Evolutionary conservation across 1,140 invertebrate species (phyloP), one percentile per base, ranked within the genome.

Genomic region (Pogonognathellus flavescens): DNA sequence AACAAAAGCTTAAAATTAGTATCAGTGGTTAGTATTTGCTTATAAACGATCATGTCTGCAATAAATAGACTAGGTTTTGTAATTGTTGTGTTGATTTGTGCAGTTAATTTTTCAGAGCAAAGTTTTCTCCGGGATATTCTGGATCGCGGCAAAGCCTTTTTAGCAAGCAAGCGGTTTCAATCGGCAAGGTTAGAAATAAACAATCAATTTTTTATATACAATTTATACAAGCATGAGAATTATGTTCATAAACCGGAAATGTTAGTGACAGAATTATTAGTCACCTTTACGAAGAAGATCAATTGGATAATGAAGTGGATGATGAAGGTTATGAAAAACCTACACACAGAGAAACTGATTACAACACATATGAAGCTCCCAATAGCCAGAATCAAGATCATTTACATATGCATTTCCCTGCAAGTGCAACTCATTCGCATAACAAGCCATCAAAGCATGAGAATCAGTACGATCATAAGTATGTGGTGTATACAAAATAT

Each of bases 331-430:
- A 76, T 76, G 70, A 76, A n/a, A 76, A 76, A 50, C 25, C 70
- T 5, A 76, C 70, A 2, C 70, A 76, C 49, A 76, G 70, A 50
- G 70, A 76, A 76, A 16, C 14, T 7, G 70, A 49, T 49, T 76
- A 76, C 41, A 14, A 41, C 18, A 18, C 2, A 41, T 41, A 41
- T 41, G 31, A 50, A 50, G n/a, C n/a, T n/a, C n/a, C n/a, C n/a
- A 18, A 10, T 16, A 31, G 1, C 41, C 16, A 41, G 70, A 18
- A 18, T 76, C 8, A n/a, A 0, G 25, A 7, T 16, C 16, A 76
- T 50, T n/a, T 41, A 0, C 60, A 66, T 11, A 14, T 11, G 14
- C 31, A 31, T 49, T 31, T 31, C n/a, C 49, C 22, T 0, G 9
- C 62, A 3, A 25, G 20, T 11, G 20, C 14, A 25, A 11, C 3